Conservation (phyloP, 2,888 invertebrate species). For the Sesia apiformis region DNA sequence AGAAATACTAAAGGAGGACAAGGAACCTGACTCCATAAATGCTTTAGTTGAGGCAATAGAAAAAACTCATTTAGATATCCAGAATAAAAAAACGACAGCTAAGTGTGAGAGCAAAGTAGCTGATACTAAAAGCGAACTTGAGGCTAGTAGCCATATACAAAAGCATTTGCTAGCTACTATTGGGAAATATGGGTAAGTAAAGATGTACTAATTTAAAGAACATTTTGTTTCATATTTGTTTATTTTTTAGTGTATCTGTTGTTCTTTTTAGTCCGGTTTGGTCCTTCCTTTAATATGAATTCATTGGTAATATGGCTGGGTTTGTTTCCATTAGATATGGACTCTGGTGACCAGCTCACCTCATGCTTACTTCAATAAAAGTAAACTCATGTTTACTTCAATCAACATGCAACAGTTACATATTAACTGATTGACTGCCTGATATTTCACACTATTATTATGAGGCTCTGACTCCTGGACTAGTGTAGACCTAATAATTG, state of each 20-base stretch:
- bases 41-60: slow-evolving; percentile 52
- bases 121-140: not conserved
- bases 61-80: slow-evolving; percentile 38
- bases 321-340: too few relatives aligned
- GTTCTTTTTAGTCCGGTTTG: not conserved
- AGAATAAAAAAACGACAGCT: slow-evolving; percentile 3
- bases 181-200: slow-evolving; percentile 74
- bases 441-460: too few relatives aligned
- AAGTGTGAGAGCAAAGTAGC: slow-evolving; percentile 1
- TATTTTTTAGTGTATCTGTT: too few relatives aligned
- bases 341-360: too few relatives aligned
- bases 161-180: slow-evolving; percentile 79
- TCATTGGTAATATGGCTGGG: not conserved
- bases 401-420: too few relatives aligned
- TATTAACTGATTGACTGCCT: too few relatives aligned
- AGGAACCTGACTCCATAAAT: slow-evolving; percentile 41
- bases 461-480: too few relatives aligned
- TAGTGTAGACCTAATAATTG: too few relatives aligned
- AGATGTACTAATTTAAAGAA: too few relatives aligned
- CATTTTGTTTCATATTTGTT: too few relatives aligned
- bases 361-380: too few relatives aligned
- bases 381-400: too few relatives aligned
- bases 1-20: slow-evolving; percentile 44
- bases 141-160: slow-evolving; percentile 34
- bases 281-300: not conserved